Evolutionary conservation across 2,113 vertebrate genomes (phyloP).

Genomic region (Seriola rivoliana): DNA sequence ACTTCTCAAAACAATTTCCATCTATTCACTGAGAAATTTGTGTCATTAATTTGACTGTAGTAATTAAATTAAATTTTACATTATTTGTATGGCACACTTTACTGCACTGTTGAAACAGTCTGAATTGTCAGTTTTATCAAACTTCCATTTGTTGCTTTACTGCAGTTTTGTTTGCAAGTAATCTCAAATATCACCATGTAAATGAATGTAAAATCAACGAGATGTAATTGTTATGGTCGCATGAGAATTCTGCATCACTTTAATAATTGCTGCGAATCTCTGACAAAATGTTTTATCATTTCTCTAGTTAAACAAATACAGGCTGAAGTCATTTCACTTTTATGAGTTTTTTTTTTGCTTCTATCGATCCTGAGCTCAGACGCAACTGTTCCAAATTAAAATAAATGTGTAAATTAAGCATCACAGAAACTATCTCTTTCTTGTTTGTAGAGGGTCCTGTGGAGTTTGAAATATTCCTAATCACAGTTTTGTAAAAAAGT

Average conservation of each 20-base stretch:
- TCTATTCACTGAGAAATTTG: neutral
- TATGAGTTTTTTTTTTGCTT: neutral
- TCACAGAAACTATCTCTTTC: neutral
- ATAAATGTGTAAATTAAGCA: neutral
- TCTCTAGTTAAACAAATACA: neutral
- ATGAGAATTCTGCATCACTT: neutral
- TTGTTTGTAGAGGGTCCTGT: neutral
- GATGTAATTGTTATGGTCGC: neutral
- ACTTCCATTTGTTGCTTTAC: neutral
- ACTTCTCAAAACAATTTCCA: neutral
- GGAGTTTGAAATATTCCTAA: slow-evolving; percentile 22
- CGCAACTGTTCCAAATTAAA: neutral
- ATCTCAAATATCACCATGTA: slow-evolving; percentile 3
- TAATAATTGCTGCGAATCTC: neutral
- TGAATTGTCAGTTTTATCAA: neutral
- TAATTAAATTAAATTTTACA: slow-evolving; percentile 1
- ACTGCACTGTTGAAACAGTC: neutral
- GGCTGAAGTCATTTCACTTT: neutral
- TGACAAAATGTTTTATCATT: neutral
- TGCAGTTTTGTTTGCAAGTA: neutral
- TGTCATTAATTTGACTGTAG: neutral
- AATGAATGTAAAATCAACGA: neutral
- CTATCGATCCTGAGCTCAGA: neutral
- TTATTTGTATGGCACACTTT: neutral
- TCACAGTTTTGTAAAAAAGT: slow-evolving; percentile 44